Evolutionary conservation across 2,797 vertebrate genomes (phyloP), one percentile per base, ranked within the genome.

Genomic region (Arrhamphus sclerolepis): DNA sequence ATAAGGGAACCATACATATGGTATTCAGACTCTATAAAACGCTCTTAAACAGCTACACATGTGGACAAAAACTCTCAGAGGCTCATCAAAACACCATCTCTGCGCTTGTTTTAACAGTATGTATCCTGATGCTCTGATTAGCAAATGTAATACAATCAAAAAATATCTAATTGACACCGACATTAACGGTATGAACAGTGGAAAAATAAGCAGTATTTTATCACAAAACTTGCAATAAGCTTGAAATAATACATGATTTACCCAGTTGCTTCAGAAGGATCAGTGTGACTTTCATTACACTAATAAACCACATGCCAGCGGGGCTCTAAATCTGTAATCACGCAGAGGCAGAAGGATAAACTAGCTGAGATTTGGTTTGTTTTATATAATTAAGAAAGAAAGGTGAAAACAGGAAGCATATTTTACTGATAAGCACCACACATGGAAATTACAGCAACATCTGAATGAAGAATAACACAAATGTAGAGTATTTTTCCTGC

Each of bases 151-250:
- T 46, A 52, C 22, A 46, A 72, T 52, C 62, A 60, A 69, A 77
- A 55, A 50, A 26, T 39, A 29, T 55, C 22, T 22, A 48, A 69
- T 72, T 56, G 41, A 48, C 56, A 53, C 1, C 18, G 40, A 16
- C 20, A 58, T 52, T 13, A 2, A 41, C 38, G 43, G 51, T 46
- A 43, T 46, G 39, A 57, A 54, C 41, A 48, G 47, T 7, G 57
- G 61, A 70, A 72, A 74, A 75, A 82, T 63, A 76, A 80, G 59
- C 64, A 39, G 56, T 2, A 29, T 57, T 64, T 61, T 39, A 62
- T 63, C 39, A 58, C 18, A 46, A 42, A 58, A 64, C 53, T 29
- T 20, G 44, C 11, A 55, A 63, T 75, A 64, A 67, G 67, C 57
- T 39, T 56, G 49, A 65, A 75, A 77, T 52, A 82, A 75, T 40